phyloP scores from a whole-genome alignment of 2,113 vertebrate species.

The Varanus salvator region DNA sequence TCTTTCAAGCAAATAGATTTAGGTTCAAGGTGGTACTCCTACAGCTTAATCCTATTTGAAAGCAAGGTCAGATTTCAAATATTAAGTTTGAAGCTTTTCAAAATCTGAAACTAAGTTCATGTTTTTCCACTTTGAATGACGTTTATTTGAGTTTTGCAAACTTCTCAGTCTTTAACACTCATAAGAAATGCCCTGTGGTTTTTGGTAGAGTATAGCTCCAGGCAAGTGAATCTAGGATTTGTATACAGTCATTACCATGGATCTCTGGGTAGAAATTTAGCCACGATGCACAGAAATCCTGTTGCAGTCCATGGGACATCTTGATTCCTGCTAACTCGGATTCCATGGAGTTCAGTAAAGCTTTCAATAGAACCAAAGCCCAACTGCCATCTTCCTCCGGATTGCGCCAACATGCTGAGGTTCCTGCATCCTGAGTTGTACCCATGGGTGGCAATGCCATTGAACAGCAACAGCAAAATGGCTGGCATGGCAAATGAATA shows the following conservation, averaged over 20 bases:
- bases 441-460: neutral
- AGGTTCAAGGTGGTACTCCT: neutral
- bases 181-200: neutral
- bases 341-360: neutral
- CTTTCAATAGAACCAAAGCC: no score
- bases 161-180: neutral
- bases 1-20: neutral
- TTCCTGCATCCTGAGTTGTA: no score
- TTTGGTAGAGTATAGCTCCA: neutral
- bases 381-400: neutral
- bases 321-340: neutral
- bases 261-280: no score
- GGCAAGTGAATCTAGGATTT: neutral
- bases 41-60: neutral
- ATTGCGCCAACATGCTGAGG: neutral
- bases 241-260: neutral
- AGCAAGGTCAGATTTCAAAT: neutral
- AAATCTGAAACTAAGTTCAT: neutral
- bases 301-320: neutral
- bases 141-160: neutral
- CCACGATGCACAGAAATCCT: neutral
- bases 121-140: neutral
- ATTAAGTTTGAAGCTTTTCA: neutral
- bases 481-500: neutral
- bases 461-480: neutral